phyloP scores from a whole-genome alignment of 1,140 invertebrate genomes.

The Kradibia gibbosae region DNA sequence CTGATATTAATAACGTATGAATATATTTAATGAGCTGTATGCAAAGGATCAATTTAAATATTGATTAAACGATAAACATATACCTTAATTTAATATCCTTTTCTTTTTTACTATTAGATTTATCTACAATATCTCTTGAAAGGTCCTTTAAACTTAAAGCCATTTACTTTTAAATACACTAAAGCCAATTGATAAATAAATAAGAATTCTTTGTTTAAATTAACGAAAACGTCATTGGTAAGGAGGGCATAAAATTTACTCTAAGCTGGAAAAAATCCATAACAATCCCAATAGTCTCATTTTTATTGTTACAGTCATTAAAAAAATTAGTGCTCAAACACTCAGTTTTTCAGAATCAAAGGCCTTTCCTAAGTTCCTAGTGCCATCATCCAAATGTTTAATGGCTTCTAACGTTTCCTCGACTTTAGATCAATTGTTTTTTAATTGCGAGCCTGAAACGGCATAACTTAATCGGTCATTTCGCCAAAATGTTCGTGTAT shows the following conservation, averaged over 20 bases:
- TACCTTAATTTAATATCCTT: not conserved
- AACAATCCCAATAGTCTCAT: no score
- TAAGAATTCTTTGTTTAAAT: no score
- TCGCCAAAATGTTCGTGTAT: not conserved
- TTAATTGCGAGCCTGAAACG: not conserved
- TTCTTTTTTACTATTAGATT: not conserved
- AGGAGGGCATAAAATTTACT: no score
- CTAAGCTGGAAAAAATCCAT: no score
- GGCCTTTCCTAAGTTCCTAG: no score
- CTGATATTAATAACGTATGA: not conserved
- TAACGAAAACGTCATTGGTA: no score
- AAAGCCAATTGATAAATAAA: no score
- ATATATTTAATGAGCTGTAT: not conserved
- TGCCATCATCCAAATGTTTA: not conserved
- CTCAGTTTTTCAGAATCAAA: no score
- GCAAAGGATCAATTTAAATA: not conserved
- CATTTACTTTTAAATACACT: no score
- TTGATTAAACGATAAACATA: not conserved
- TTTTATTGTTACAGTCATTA: no score
- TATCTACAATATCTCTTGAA: not conserved
- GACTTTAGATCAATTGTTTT: not conserved
- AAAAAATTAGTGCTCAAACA: no score
- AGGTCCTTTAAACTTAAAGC: no score
- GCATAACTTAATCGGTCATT: not conserved
- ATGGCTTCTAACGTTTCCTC: conserved; percentile 1